Base-by-base conservation (phyloP, 2,888 invertebrate species). In the Diarsia dahlii region DNA sequence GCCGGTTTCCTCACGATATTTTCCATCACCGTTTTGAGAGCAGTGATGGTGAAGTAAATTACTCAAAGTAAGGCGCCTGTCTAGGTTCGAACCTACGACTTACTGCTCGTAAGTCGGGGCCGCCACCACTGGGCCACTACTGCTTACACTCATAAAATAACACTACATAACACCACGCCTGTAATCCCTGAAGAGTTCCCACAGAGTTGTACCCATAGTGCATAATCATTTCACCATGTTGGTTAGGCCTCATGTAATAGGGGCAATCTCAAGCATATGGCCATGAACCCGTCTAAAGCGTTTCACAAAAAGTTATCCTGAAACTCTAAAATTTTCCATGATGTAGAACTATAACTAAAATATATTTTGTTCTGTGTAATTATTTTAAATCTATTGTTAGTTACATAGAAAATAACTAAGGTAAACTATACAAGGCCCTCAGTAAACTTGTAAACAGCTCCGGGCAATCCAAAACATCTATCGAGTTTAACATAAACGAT, bases 381-480 rank as follows among this genome's bases (percentile, higher is more conserved):
- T 12, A 54, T 28, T 12, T 18, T 23, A 23, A 52, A 66, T 46
- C 5, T 2, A 34, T 6, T 20, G 34, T 78, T 52, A 9, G 5
- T 23, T 34, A 62, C 23, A 48, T 28, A 10, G 9, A 64, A 20
- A 64, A 64, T 45, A 80, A 73, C 46, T 34, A 56, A 64, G 54
- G 56, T 80, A 50, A 72, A 56, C 28, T 15, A 58, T 15, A 62
- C 64, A 52, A 75, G 46, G 3, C n/a, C n/a, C 65, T 72, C 28
- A 52, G 46, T 70, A 23, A 62, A 62, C 73, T 54, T 34, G 13
- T 13, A 46, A 74, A 78, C 56, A 68, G 80, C 80, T 46, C 12
- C 20, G 13, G 52, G 50, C 80, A 46, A 23, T 39, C 28, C 10
- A 23, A 45, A 80, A 73, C 39, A 62, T 39, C 3, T 45, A 56